Base-by-base conservation (phyloP, 2,888 invertebrate genomes). In the Philaethria dido region DNA sequence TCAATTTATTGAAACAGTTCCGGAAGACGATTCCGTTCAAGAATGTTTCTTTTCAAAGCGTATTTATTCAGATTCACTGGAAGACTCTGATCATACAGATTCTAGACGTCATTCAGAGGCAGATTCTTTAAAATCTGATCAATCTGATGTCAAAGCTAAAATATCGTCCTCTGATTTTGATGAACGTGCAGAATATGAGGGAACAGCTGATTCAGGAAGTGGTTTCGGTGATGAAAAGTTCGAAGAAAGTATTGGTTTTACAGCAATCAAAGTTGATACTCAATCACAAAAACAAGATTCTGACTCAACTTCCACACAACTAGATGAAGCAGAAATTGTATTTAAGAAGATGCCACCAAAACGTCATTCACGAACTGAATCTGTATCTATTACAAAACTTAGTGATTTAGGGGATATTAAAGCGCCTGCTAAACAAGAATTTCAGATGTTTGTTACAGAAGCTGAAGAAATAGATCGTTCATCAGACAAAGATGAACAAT, bases 31-130 rank as follows among this genome's bases (percentile, higher is more conserved):
- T 74, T 93, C 93, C 5, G 93, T 93, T 8, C 93, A 93, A 77
- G 93, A 93, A 80, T 93, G 93, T 66, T 93, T 93, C 80, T 93
- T 93, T 72, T 93, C 93, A 0, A 93, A 93, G 75, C 84, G 93
- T 20, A 93, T 93, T 52, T 93, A 93, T 68, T 93, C 93, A 1
- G 93, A 93, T 73, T 93, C 93, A 0, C 77, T 93, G 66, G 93
- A 93, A 80, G 93, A 93, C 72, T 93, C 93, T 0, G 93, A 93
- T 73, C 90, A 93, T 48, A 86, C 92, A 0, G 93, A 93, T 70
- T 93, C 93, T 0, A 84, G 93, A 66, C 81, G 93, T 39, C 92
- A 92, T 72, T 93, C 93, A 6, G 93, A 93, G 81, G 93, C 93
- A 0, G 93, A 93, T 66, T 93, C 93, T 1, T 78, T 93, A 8